These are phyloP conservation scores for Zosterops hypoxanthus DNA, from an alignment of 2,113 vertebrate species.

Conservation along the genomic window DNA sequence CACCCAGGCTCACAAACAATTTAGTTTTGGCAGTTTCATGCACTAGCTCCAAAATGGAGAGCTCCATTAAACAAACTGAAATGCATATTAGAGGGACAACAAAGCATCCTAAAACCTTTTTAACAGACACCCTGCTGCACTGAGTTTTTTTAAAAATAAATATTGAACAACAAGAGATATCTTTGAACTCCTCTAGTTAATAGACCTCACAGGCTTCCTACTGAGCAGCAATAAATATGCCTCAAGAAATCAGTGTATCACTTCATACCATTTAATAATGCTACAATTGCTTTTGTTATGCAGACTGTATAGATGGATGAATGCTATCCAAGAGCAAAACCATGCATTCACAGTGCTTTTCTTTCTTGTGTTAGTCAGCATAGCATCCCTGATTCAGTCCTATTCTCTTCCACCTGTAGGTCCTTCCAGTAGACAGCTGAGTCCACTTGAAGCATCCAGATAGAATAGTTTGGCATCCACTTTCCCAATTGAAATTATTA, in stretches of 20 bases:
- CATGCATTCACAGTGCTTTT: background rate
- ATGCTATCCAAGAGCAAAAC: background rate
- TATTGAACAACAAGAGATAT: constrained; percentile 6
- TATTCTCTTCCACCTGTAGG: constrained; percentile 13
- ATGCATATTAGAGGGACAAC: background rate
- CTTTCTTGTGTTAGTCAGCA: constrained; percentile 21
- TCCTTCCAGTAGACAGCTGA: constrained; percentile 17
- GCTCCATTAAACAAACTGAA: constrained; percentile 13
- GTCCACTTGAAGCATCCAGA: background rate
- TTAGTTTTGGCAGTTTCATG: background rate
- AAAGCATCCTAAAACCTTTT: constrained; percentile 45
- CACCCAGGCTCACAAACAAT: background rate
- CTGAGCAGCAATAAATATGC: constrained; percentile 27
- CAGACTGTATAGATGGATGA: constrained; percentile 29
- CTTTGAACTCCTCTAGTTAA: constrained; percentile 58
- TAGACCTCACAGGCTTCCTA: constrained; percentile 46
- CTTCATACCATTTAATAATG: constrained; percentile 43
- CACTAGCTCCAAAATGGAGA: background rate
- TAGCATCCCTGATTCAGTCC: constrained; percentile 1
- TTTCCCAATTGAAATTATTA: constrained; percentile 26
- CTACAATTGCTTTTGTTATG: constrained; percentile 49
- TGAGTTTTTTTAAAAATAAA: constrained; percentile 32
- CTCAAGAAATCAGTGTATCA: constrained; percentile 41
- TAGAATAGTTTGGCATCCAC: background rate
- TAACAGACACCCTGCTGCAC: constrained; percentile 1